Evolutionary conservation across 2,113 vertebrate species (phyloP).

Genomic region (Climacteris rufus): DNA sequence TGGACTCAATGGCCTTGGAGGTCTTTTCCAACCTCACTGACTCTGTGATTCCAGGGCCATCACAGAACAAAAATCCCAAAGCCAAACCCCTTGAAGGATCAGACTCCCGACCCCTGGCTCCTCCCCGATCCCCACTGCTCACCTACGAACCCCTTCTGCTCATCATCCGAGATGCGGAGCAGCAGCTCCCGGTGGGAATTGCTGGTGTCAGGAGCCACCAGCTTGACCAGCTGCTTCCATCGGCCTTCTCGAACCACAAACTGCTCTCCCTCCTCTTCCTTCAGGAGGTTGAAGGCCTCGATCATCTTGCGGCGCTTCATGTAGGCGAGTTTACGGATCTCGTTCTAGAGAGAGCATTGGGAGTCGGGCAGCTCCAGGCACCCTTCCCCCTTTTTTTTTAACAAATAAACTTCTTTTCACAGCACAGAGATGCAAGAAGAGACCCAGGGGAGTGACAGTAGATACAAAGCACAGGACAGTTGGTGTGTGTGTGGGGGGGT

Average conservation of each 20-base stretch:
- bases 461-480: background rate
- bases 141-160: constrained; percentile 82
- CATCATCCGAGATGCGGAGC: constrained; percentile 79
- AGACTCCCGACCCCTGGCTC: background rate
- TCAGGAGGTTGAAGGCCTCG: constrained; percentile 85
- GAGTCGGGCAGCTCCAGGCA: background rate
- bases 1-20: background rate
- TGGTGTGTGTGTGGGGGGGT: background rate
- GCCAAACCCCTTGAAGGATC: background rate
- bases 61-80: background rate
- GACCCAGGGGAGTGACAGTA: background rate
- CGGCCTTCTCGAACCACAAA: constrained; percentile 73
- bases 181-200: constrained; percentile 84
- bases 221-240: constrained; percentile 83
- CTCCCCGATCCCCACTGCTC: background rate
- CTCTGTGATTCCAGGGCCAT: background rate
- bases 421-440: background rate
- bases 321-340: constrained; percentile 86
- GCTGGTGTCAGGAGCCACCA: constrained; percentile 81
- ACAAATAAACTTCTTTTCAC: background rate
- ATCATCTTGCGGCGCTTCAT: constrained; percentile 89
- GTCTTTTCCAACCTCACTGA: background rate
- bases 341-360: constrained; percentile 73
- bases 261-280: constrained; percentile 71
- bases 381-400: too few relatives aligned